A percentile compares a stretch with the other conserved stretches of the same genome.
These are phyloP conservation scores for Elmis aenea DNA, from an alignment of 2,888 invertebrate species.

Conservation along the genomic window DNA sequence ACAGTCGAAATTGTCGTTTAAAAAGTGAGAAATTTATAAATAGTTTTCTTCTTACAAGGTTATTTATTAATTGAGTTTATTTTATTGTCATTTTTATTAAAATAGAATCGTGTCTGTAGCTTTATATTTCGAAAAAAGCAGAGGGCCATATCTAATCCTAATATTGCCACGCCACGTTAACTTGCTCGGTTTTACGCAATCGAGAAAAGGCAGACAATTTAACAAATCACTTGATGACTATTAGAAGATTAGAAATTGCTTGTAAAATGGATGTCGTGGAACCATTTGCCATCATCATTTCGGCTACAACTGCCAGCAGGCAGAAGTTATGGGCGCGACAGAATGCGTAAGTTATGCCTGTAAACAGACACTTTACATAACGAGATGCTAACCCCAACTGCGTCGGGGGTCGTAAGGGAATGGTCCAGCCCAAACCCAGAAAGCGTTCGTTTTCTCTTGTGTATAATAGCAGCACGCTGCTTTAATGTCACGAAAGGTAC, in stretches of 20 bases:
- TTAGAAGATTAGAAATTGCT: conserved; percentile 42
- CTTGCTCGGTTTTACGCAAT: conserved; percentile 18
- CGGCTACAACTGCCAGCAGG: conserved; percentile 36
- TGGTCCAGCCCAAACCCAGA: conserved; percentile 14
- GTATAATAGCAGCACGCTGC: too few species aligned
- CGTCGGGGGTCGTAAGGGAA: conserved; percentile 27
- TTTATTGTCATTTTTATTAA: too few species aligned
- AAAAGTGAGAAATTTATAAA: too few species aligned
- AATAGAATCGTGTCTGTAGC: too few species aligned
- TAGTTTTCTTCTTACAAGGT: too few species aligned
- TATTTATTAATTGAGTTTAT: too few species aligned
- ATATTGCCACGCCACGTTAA: conserved; percentile 13
- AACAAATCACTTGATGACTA: conserved; percentile 42
- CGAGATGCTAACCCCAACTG: conserved; percentile 45
- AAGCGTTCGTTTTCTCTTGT: conserved; percentile 8
- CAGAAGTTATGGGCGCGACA: conserved; percentile 40
- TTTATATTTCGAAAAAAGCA: too few species aligned
- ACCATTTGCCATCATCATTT: conserved; percentile 43
- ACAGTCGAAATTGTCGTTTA: too few species aligned
- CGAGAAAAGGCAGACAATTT: conserved; percentile 30
- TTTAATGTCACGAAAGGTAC: too few species aligned
- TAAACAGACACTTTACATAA: conserved; percentile 48
- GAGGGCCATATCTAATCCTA: too few species aligned
- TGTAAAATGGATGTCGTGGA: conserved; percentile 40
- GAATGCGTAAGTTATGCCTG: conserved; percentile 45